Base-by-base conservation (phyloP, 1,140 invertebrate genomes). In the Nasonia vitripennis region DNA sequence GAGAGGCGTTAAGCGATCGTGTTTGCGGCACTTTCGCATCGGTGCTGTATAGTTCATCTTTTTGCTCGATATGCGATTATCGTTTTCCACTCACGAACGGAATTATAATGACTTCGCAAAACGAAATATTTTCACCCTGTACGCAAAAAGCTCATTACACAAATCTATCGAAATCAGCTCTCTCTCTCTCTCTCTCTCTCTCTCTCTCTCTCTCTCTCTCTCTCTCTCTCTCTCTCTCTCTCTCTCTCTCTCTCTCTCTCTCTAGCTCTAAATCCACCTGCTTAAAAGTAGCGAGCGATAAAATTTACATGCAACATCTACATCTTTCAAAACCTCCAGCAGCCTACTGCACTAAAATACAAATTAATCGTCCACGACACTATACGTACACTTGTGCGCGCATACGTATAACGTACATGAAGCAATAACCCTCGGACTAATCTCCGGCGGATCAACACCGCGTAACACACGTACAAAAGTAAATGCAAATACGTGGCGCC, bases 401-500 rank as follows among this genome's bases (percentile, higher is more conserved):
- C 34, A 27, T 27, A 74, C 55, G 20, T 62, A n/a, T n/a, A 27
- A n/a, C 55, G 3, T 17, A 20, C 55, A n/a, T n/a, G n/a, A 48
- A 37, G 10, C 70, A 37, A 73, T 48, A 34, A 48, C 11, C n/a
- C 17, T 71, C 23, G 7, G 68, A 27, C 27, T 87, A 88, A 89
- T 87, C 86, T 87, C 86, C 79, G 86, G 88, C 89, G 89, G 80
- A 82, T 82, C 80, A 48, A 48, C 62, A 17, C 62, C 14, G 41
- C 5, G 12, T n/a, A 31, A 74, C 70, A 81, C 41, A 10, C 71
- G 48, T 41, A 41, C 31, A 51, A 55, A 82, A 74, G 45, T 82
- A 74, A 82, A 82, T 82, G 70, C 48, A 82, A 82, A 82, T 74
- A 48, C 71, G 14, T 74, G 80, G 71, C 71, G 80, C 41, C 70